A percentile compares a stretch with the other conserved stretches of the same genome.
These are phyloP conservation scores for Lucilia cuprina DNA, from an alignment of 1,140 invertebrate species.

Conservation along the genomic window DNA sequence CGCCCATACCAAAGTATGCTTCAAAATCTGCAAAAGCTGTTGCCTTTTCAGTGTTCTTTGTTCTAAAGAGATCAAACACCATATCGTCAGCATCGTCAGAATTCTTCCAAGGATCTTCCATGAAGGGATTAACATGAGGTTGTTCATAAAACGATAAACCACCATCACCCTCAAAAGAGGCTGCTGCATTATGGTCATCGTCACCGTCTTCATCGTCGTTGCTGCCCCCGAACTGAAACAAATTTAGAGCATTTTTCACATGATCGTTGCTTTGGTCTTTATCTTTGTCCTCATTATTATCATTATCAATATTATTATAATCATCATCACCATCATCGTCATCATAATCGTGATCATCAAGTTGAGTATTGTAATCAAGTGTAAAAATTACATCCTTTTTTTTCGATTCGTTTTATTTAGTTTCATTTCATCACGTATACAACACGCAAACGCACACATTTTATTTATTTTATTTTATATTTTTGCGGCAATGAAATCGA, in stretches of 20 bases:
- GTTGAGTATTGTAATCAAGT: conserved; percentile 44
- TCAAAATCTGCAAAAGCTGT: conserved; percentile 56
- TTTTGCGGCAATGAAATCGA: conserved; percentile 41
- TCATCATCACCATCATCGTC: conserved; percentile 23
- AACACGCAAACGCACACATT: not conserved
- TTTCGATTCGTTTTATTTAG: not conserved
- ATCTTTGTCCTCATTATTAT: conserved; percentile 8
- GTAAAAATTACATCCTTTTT: conserved; percentile 49
- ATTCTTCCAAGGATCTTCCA: conserved; percentile 50
- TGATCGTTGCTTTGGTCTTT: conserved; percentile 17
- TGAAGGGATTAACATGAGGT: conserved; percentile 27
- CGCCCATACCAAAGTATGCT: conserved; percentile 52
- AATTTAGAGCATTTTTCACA: conserved; percentile 46
- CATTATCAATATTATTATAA: not conserved
- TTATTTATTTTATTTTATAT: not conserved
- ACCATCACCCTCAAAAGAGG: conserved; percentile 44
- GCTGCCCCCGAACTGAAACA: conserved; percentile 52
- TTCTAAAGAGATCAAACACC: not conserved
- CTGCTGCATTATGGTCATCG: conserved; percentile 45
- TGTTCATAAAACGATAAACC: conserved; percentile 17
- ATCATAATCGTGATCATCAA: conserved; percentile 37
- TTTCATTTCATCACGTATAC: not conserved
- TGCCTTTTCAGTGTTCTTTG: not conserved
- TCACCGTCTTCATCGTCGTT: conserved; percentile 56
- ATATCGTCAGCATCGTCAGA: conserved; percentile 39